Percentiles rank a stretch among this genome's conserved stretches.
phyloP scores from a whole-genome alignment of 2,113 vertebrate genomes.

The Laticauda laticaudata region DNA sequence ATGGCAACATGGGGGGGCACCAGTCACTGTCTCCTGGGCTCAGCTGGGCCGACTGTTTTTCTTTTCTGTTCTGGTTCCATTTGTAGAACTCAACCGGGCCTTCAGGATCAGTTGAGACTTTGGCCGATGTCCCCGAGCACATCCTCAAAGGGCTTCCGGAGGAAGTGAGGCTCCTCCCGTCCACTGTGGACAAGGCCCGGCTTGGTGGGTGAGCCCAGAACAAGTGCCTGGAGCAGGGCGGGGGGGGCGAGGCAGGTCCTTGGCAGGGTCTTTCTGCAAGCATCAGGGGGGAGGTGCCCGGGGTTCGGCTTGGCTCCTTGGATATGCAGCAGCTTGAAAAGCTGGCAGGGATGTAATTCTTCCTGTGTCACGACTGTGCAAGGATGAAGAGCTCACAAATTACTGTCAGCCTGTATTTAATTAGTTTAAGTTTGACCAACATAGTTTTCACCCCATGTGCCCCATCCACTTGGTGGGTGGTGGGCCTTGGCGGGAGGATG shows the following conservation, averaged over 20 bases:
- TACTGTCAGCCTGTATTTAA: neutral
- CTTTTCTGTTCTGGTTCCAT: slow-evolving; percentile 37
- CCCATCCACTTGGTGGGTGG: neutral
- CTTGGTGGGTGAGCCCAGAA: slow-evolving; percentile 69
- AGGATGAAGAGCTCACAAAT: neutral
- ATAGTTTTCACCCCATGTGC: neutral
- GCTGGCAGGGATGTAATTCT: neutral
- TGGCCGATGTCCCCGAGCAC: slow-evolving; percentile 76
- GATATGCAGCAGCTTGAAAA: neutral
- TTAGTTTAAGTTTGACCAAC: neutral
- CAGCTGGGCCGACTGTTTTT: slow-evolving; percentile 19
- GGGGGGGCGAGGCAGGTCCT: no score
- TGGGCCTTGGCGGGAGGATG: neutral
- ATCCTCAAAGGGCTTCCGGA: slow-evolving; percentile 77
- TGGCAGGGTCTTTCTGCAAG: neutral
- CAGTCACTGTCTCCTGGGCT: neutral
- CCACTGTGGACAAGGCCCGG: slow-evolving; percentile 76
- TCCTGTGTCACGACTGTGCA: neutral
- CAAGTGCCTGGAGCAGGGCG: fast-evolving
- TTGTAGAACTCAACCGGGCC: slow-evolving; percentile 65
- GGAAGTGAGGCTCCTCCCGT: slow-evolving; percentile 76
- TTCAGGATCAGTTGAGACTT: slow-evolving; percentile 66
- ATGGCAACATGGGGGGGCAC: neutral
- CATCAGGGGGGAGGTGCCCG: neutral
- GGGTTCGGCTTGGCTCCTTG: neutral